phyloP scores from a whole-genome alignment of 2,113 vertebrate genomes.

The Phoxinus phoxinus region DNA sequence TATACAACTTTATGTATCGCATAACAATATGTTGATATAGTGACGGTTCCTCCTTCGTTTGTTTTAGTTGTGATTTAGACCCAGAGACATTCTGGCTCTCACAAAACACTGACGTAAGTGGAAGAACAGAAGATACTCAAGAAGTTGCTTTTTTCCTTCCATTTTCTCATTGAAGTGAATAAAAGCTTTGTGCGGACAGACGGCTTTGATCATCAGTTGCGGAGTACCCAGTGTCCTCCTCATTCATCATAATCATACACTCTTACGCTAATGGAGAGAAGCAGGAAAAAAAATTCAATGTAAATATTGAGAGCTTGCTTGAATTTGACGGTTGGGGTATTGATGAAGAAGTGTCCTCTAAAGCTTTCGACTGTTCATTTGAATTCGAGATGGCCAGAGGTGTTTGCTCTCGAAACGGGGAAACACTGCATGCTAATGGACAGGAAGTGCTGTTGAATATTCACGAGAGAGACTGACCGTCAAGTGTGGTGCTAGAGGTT shows the following conservation, averaged over 20 bases:
- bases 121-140: not conserved
- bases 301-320: conserved; percentile 15
- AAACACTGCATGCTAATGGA: conserved; percentile 41
- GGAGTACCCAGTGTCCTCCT: not conserved
- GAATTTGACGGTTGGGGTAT: conserved; percentile 25
- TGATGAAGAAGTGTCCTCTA: not conserved
- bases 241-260: conserved; percentile 38
- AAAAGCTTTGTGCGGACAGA: conserved; percentile 1
- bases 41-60: not conserved
- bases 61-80: not conserved
- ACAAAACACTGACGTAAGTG: conserved; percentile 14
- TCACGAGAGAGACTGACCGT: conserved; percentile 60
- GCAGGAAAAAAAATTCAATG: conserved; percentile 11
- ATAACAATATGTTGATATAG: not conserved
- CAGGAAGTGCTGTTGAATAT: conserved; percentile 64
- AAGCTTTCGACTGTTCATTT: conserved; percentile 12
- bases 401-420: not conserved
- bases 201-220: conserved; percentile 38
- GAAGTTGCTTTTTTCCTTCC: conserved; percentile 3
- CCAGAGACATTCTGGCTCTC: not conserved
- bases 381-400: conserved; percentile 44
- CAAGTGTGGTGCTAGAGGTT: conserved; percentile 49
- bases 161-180: conserved; percentile 26
- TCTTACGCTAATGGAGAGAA: conserved; percentile 29
- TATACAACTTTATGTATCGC: no score